Base-by-base conservation (phyloP, 1,140 invertebrate genomes). In the Mylabris phalerata region DNA sequence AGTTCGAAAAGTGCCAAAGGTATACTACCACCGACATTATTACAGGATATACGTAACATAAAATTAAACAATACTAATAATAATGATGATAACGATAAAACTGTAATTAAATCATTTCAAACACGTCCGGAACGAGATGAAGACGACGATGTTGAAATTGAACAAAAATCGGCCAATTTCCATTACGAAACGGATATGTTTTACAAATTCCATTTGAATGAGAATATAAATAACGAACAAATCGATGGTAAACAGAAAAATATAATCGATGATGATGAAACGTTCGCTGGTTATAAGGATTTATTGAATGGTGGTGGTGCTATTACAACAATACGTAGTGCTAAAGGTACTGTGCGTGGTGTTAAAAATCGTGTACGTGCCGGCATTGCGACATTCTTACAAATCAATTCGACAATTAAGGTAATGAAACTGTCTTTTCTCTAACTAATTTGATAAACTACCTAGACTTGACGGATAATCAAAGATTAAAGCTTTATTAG, bases 311-410 rank as follows among this genome's bases (percentile, higher is more conserved):
- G 84, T 69, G 79, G 81, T 51, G 70, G 76, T 47, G 75, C 82
- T n/a, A 32, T 32, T 32, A 79, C 83, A 3, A 89, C 90, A 49
- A 93, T 94, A 70, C 80, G 85, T 62, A 96, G 93, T 78, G 85
- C 88, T 58, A 90, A 90, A 72, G 93, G 93, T 32, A 95, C 92
- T 2, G 89, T 96, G 54, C 81, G 93, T 13, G 93, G 93, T 47
- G 92, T 95, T 46, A 93, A 92, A 77, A 96, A 97, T 78, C 81
- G 93, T 65, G 94, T 98, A 24, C 78, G 92, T 64, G 92, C 92
- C 49, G 93, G 93, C 60, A 96, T 97, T 66, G 92, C 90, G 10
- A 95, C 93, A 4, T 96, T 96, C 74, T 80, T 95, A 10, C 88
- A 91, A 68, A 85, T 90, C 65, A 87, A 87, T 63, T 81, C 79